Base-by-base conservation (phyloP, 2,113 vertebrate species). In the Acanthisitta chloris region DNA sequence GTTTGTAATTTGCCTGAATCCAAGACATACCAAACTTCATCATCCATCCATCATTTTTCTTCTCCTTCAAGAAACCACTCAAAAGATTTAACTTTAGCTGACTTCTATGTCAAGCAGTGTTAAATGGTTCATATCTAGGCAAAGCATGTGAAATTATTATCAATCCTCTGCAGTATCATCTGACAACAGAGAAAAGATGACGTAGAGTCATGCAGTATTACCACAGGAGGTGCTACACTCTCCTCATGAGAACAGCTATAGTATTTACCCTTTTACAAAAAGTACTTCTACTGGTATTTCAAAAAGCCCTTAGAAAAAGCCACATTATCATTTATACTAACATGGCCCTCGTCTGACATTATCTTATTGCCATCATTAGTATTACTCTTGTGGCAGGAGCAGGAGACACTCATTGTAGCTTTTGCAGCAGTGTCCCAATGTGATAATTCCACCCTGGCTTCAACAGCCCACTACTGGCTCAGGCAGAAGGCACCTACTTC, bases 381-480 rank as follows among this genome's bases (percentile, higher is more conserved):
- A 31, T 54, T 52, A 23, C 17, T 42, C 20, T 42, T 2, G 1
- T 1, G 9, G 62, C 23, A 72, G 33, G n/a, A 92, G 38, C 23
- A 61, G 25, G 12, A 9, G 6, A 82, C 9, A 5, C 45, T 61
- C 33, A 23, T 2, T 46, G 70, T 14, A 86, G 54, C 34, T 83
- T 90, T 58, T 0, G 0, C 64, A 87, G 38, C 62, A 58, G 26
- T 62, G 48, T 66, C 17, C 14, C 76, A 48, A 7, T 0, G 0
- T 36, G 42, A 23, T 55, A 88, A 80, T 59, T 88, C 52, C 64
- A 66, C 38, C 6, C 18, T 25, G 49, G 26, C 34, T 91, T 82
- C 62, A 66, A 55, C 46, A 90, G 58, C 26, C 58, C 24, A 1
- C 24, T 72, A 14, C 34, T 24, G 34, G 51, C 61, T 79, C 16